Evolutionary conservation across 2,797 vertebrate genomes (phyloP), one percentile per base, ranked within the genome.

Genomic region (Cephalopachus bancanus): DNA sequence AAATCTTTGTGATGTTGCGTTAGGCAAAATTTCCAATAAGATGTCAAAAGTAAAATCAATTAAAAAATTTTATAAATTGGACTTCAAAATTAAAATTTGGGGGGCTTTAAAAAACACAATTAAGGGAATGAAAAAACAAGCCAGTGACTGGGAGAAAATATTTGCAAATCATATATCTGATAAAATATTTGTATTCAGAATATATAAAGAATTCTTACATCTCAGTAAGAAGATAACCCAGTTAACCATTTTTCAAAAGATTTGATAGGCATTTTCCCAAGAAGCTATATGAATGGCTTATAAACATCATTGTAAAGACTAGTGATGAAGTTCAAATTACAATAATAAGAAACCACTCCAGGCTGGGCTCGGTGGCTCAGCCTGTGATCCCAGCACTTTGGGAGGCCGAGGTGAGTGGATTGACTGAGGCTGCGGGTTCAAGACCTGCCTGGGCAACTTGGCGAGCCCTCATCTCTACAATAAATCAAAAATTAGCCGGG

Each of bases 251-350:
- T 64, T 24, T 22, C 60, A 30, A 84, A 37, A 83, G 19, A 26
- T 55, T 92, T 95, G 53, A 64, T 28, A 83, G 55, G 19, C 59
- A 75, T 93, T 93, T 83, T 74, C 44, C n/a, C 64, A 33, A 79
- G 64, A 91, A 85, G 22, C 72, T 12, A 81, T 9, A n/a, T 60
- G n/a, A 80, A 95, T 84, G 37, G 10, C 53, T 94, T 75, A 67
- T 91, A 88, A 93, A 67, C 20, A 75, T 30, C 90, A 62, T 83
- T 83, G 69, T 86, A 67, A 79, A 75, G 53, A 75, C 30, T 28
- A 49, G 22, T 30, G 24, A 17, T 64, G 67, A 85, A 62, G 69
- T 88, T 72, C 91, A 78, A 78, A 67, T 19, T 64, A 79, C 12
- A 49, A 9, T 78, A 49, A 79, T 78, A 49, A 79, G 44, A 93